Evolutionary conservation across 2,888 invertebrate species (phyloP), one percentile per base, ranked within the genome.

Genomic region (Pegoplata infirma): DNA sequence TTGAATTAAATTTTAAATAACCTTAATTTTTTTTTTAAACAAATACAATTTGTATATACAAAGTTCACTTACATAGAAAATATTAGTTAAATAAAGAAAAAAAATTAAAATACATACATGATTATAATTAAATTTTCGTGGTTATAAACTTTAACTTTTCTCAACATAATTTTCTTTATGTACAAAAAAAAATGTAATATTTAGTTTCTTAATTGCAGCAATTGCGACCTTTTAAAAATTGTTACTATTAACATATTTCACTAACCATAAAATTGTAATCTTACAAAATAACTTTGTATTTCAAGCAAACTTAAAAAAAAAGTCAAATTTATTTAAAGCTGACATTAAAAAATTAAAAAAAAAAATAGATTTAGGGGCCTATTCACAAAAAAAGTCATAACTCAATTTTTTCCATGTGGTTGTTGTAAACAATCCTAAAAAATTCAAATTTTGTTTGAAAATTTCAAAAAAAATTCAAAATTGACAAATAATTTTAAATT

Each of bases 1-100:
- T 59, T 59, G 58, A 44, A 44, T 23, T 44, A 44, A 44, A 44
- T n/a, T 58, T 36, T 5, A n/a, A 12, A 7, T 12, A 56, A 40
- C 28, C 56, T 56, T 56, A 14, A 21, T 56, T 36, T 36, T 21
- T 36, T 21, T n/a, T 14, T 19, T 36, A 40, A 7, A 4, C 19
- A 56, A 21, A 55, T 55, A 28, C 17, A 28, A 17, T 12, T 28
- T 55, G 12, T 55, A 10, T n/a, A 17, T 55, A 19, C 17, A 55
- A 3, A 28, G 5, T 28, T 32, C 12, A 55, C 17, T 17, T 32
- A 40, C 7, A 58, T 5, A 23, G 1, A 21, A 40, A 10, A 23
- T 44, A n/a, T 14, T n/a, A 40, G 12, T 40, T 40, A n/a, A n/a
- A 36, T 10, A 36, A 2, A 40, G n/a, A 40, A 10, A 40, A 40